Base-by-base conservation (phyloP, 2,113 vertebrate species). In the Gymnobelideus leadbeateri region DNA sequence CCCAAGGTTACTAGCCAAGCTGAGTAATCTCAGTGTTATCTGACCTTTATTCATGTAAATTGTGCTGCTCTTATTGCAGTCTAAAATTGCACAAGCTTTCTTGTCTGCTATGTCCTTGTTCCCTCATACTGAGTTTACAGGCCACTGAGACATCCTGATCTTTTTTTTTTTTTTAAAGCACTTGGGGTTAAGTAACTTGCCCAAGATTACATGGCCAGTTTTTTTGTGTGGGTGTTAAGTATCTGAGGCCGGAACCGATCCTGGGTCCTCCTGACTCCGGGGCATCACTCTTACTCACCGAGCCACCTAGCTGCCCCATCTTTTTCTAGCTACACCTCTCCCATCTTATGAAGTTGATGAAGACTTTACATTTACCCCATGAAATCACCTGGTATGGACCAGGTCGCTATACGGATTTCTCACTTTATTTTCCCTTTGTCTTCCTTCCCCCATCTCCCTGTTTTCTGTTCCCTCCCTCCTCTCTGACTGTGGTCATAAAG, bases 371-470 rank as follows among this genome's bases (percentile, higher is more conserved):
- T 84, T 84, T 43, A 19, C n/a, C 37, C 16, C 7, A 21, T 84
- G 68, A 43, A 43, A 84, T 84, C 43, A 84, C 8, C n/a, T 84
- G 37, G 7, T 43, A 43, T 43, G 68, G 16, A 55, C 47, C 95
- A 95, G 46, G 31, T 91, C 37, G 94, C 89, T 96, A 9, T 94
- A 49, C 57, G 92, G 91, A n/a, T 19, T 91, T n/a, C 51, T 94
- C 12, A 26, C 37, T 43, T 1, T 43, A 2, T 84, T 43, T n/a
- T 84, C 68, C n/a, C 19, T 84, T 23, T 43, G n/a, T 84, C 92
- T 95, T 93, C 53, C 94, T 91, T 51, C 21, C 77, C 43, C 96
- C 95, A n/a, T 95, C 93, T 94, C 95, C 11, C 28, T 96, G 50
- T 94, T 90, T 57, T 6, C 93, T 97, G 91, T 94, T 51, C 94